These are phyloP conservation scores for Nematostella vectensis DNA, from an alignment of 92 coral and sea anemone genomes.

Conservation along the genomic window DNA sequence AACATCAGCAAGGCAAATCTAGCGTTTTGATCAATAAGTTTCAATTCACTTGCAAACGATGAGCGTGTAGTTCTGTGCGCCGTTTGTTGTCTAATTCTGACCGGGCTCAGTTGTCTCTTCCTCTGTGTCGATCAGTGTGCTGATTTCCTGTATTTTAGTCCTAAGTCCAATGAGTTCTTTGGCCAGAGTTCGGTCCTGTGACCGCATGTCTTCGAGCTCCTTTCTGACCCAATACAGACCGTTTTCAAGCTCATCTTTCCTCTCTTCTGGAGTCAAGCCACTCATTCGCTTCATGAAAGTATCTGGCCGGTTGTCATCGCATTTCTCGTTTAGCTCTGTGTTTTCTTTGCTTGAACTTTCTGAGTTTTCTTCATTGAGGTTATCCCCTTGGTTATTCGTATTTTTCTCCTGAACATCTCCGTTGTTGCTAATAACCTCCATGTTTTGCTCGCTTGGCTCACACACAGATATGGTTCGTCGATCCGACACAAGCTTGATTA, in stretches of 20 bases:
- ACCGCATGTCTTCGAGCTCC: slow-evolving; percentile 47
- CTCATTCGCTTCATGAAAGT: not conserved
- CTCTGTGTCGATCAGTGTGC: slow-evolving; percentile 26
- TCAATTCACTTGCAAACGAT: too few species aligned
- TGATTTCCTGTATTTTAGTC: slow-evolving; percentile 49
- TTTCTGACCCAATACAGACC: slow-evolving; percentile 54
- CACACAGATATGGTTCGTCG: too few species aligned
- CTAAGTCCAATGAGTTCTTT: slow-evolving; percentile 56
- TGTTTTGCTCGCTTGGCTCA: too few species aligned
- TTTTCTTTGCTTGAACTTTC: not conserved
- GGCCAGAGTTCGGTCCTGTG: slow-evolving; percentile 53
- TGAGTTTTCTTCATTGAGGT: too few species aligned
- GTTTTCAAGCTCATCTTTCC: slow-evolving; percentile 44
- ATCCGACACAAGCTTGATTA: too few species aligned
- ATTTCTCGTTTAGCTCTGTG: not conserved
- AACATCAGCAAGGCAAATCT: too few species aligned
- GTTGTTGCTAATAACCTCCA: too few species aligned
- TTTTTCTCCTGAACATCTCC: too few species aligned
- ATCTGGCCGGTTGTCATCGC: not conserved
- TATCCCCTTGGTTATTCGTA: too few species aligned
- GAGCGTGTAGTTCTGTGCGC: too few species aligned
- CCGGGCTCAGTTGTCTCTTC: slow-evolving; percentile 27
- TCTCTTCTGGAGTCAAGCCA: slow-evolving; percentile 17
- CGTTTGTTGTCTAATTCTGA: too few species aligned
- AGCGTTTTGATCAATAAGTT: too few species aligned